These are phyloP conservation scores for Anticlea derivata DNA, from an alignment of 2,888 invertebrate genomes.

Conservation along the genomic window DNA sequence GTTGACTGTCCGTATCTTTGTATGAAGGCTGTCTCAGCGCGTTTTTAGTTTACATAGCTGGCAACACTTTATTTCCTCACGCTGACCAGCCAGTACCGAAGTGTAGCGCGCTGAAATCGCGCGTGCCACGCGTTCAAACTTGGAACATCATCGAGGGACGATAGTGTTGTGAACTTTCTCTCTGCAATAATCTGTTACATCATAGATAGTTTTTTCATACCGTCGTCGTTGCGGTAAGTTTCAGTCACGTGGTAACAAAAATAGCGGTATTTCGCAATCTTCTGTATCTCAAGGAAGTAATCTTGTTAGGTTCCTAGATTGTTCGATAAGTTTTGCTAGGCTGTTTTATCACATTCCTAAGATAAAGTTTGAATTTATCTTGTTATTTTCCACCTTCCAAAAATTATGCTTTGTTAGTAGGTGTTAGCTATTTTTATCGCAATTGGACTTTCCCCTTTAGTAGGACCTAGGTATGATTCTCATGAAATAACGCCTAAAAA, in stretches of 20 bases:
- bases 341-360: slow-evolving; percentile 17
- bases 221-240: slow-evolving; percentile 17
- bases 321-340: slow-evolving; percentile 4
- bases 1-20: too few species aligned
- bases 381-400: slow-evolving; percentile 7
- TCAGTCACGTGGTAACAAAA: slow-evolving; percentile 25
- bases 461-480: too few species aligned
- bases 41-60: slow-evolving; percentile 1
- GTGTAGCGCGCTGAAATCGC: slow-evolving; percentile 20
- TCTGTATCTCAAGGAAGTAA: slow-evolving; percentile 13
- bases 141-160: slow-evolving; percentile 21
- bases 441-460: too few species aligned
- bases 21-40: too few species aligned
- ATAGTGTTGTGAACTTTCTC: slow-evolving; percentile 36
- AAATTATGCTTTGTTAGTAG: too few species aligned
- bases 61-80: slow-evolving; percentile 17
- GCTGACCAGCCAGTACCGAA: slow-evolving; percentile 22
- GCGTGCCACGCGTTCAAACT: slow-evolving; percentile 30
- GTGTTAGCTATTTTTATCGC: too few species aligned
- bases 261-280: slow-evolving; percentile 18
- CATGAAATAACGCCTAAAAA: too few species aligned
- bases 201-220: slow-evolving; percentile 24
- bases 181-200: slow-evolving; percentile 22
- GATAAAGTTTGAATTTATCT: slow-evolving; percentile 12
- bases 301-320: slow-evolving; percentile 1